Evolutionary conservation across 2,888 invertebrate genomes (phyloP), one percentile per base, ranked within the genome.

Genomic region (Diogma glabrata): DNA sequence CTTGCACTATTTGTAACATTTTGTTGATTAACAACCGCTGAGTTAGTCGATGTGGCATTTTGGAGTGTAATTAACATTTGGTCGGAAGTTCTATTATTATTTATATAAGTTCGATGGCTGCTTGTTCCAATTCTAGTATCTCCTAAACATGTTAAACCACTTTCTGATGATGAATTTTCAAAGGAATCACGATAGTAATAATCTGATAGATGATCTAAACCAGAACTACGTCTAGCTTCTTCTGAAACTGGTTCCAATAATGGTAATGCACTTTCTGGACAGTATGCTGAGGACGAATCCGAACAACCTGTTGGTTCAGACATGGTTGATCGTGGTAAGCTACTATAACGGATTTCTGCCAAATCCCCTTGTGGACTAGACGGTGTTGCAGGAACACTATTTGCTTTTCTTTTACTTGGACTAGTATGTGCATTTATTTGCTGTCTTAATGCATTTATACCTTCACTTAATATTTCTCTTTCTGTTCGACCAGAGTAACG

Each of bases 401-500:
- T 86, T 12, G 89, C 87, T 75, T 88, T 88, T 60, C 87, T 76
- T 57, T 77, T 76, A 56, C 75, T 76, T 6, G 76, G 67, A 50
- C 53, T 72, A 66, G 70, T 67, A 33, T 81, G 72, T 61, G 78
- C 76, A 54, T 79, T 74, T 60, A 76, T 76, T 65, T 79, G 78
- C 59, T 78, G 78, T 52, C 75, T 70, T 65, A 78, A 72, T 61
- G 80, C 76, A 57, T 77, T 79, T 65, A 82, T 83, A 61, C 81
- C 80, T 61, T 91, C 84, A 66, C 88, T 88, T 53, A 92, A 73
- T 54, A 94, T 90, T 73, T 94, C 94, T 43, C 84, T 78, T 72
- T 94, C 93, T 46, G 93, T 93, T 59, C 93, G 78, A 1, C 94
- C 94, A 62, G 87, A 82, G 72, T 94, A 94, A 62, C 88, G 85